These are phyloP conservation scores for Alca torda DNA, from an alignment of 2,797 vertebrate species.

Conservation along the genomic window DNA sequence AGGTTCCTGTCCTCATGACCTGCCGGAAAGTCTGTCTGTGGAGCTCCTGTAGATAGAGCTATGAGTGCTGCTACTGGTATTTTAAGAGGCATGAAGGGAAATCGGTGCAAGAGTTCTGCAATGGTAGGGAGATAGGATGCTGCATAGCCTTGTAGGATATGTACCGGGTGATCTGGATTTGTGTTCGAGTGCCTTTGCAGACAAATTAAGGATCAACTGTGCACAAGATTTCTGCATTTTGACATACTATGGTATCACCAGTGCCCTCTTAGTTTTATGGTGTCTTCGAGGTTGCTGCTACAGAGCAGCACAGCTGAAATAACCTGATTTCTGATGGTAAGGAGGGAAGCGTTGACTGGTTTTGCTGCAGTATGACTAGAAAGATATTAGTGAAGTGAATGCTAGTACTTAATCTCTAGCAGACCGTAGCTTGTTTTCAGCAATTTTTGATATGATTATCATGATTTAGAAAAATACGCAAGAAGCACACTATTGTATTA, in stretches of 20 bases:
- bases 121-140: background rate
- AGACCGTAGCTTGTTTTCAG: background rate
- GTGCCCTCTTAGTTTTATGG: background rate
- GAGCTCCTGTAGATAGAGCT: background rate
- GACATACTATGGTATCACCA: background rate
- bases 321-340: background rate
- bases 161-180: background rate
- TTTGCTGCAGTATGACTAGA: background rate
- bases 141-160: background rate
- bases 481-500: background rate
- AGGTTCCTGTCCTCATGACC: background rate
- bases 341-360: background rate
- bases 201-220: background rate
- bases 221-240: background rate
- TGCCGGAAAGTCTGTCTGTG: background rate
- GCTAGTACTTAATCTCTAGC: background rate
- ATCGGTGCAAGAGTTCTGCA: background rate
- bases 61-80: background rate
- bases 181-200: background rate
- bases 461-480: background rate
- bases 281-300: background rate
- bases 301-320: background rate
- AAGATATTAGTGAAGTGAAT: background rate
- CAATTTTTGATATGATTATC: background rate
- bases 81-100: background rate